These are phyloP conservation scores for Rhombomys opimus DNA, from an alignment of 2,113 vertebrate species.

Conservation along the genomic window DNA sequence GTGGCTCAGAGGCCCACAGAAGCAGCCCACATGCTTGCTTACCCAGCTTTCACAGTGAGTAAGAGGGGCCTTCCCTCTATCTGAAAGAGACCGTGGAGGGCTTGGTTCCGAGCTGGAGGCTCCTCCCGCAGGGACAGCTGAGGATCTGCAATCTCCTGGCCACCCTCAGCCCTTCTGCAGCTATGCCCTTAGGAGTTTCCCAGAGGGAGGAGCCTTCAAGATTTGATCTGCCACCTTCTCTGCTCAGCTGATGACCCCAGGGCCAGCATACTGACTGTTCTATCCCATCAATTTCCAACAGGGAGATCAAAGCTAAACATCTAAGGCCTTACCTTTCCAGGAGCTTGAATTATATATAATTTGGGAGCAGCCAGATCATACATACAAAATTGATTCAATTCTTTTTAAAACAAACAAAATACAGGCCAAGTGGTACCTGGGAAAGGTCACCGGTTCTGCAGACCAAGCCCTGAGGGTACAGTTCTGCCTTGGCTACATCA, in stretches of 20 bases:
- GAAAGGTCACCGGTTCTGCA: not conserved
- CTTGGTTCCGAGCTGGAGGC: not conserved
- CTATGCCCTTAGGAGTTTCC: not conserved
- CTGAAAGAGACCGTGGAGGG: not conserved
- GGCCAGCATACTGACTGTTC: not conserved
- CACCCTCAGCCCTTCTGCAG: not conserved
- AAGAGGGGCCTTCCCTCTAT: no score
- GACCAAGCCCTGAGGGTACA: not conserved
- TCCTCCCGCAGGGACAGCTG: not conserved
- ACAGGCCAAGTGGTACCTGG: not conserved
- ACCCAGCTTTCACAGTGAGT: not conserved
- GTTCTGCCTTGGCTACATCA: not conserved
- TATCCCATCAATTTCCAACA: not conserved
- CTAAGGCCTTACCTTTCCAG: not conserved
- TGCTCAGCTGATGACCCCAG: not conserved
- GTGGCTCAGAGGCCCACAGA: not conserved
- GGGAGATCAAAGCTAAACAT: not conserved
- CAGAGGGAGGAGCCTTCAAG: not conserved
- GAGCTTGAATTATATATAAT: slow-evolving; percentile 43
- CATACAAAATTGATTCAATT: slow-evolving; percentile 62
- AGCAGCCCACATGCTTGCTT: not conserved
- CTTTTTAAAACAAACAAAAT: slow-evolving; percentile 61
- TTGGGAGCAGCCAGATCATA: slow-evolving; percentile 7
- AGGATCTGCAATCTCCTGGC: fast-evolving
- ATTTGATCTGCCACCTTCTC: fast-evolving